Conservation (phyloP, 2,113 vertebrate genomes). For the Fukomys damarensis region DNA sequence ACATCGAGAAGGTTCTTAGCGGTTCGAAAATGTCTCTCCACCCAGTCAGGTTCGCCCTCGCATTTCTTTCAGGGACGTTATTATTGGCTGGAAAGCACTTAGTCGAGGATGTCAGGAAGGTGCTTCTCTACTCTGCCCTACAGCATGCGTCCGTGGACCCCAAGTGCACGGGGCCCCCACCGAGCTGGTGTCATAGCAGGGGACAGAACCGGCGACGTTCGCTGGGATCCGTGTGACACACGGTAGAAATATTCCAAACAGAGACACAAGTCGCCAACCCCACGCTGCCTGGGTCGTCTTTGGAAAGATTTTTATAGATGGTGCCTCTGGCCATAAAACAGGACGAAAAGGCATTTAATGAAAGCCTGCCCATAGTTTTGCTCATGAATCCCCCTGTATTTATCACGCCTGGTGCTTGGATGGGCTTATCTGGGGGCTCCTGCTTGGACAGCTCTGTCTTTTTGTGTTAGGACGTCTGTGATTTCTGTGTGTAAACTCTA, state of each 20-base stretch:
- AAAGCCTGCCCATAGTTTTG: slow-evolving; percentile 51
- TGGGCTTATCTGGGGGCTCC: slow-evolving; percentile 46
- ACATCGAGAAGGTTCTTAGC: slow-evolving; percentile 52
- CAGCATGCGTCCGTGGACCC: background rate
- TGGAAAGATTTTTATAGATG: slow-evolving; percentile 22
- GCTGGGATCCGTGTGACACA: slow-evolving; percentile 6
- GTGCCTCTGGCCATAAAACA: slow-evolving; percentile 28
- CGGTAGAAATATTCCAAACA: slow-evolving; percentile 33
- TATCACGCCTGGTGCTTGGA: slow-evolving; percentile 15
- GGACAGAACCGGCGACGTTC: background rate
- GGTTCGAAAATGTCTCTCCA: background rate
- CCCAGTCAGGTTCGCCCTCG: background rate
- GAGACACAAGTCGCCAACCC: background rate
- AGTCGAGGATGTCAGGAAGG: background rate
- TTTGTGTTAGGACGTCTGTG: slow-evolving; percentile 47
- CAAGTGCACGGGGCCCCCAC: background rate
- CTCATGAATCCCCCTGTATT: slow-evolving; percentile 64
- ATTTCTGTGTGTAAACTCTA: slow-evolving; percentile 64
- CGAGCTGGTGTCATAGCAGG: background rate
- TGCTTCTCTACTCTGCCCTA: background rate
- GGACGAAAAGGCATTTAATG: slow-evolving; percentile 36
- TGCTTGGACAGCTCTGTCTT: slow-evolving; percentile 49
- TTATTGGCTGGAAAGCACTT: slow-evolving; percentile 4
- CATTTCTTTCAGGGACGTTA: background rate
- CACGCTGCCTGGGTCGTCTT: slow-evolving; percentile 22